Percentiles rank a stretch among this genome's conserved stretches.
phyloP scores from a whole-genome alignment of 2,797 vertebrate genomes.

The Myoxocephalus aenaeus region DNA sequence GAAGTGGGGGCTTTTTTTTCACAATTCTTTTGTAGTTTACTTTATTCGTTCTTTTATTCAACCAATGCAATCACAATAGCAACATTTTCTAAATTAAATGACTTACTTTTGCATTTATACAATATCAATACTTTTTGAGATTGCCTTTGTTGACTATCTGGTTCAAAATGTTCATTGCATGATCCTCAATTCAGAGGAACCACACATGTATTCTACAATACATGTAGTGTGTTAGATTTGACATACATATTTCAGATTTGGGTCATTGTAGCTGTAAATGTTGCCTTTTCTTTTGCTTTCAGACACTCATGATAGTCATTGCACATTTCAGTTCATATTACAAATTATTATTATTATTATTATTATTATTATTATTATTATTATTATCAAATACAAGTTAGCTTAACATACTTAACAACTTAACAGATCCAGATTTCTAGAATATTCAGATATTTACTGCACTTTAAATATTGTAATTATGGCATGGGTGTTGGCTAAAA shows the following conservation, averaged over 20 bases:
- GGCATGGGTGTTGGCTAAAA: slow-evolving; percentile 16
- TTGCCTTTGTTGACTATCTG: neutral
- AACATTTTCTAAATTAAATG: neutral
- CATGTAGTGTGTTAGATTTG: neutral
- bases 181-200: neutral
- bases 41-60: neutral
- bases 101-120: neutral
- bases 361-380: neutral
- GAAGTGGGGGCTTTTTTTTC: neutral
- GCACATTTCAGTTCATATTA: neutral
- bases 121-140: neutral
- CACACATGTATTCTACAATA: neutral
- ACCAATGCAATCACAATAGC: neutral
- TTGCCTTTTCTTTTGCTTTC: neutral
- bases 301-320: neutral
- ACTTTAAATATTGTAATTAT: neutral
- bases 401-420: neutral
- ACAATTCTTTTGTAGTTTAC: neutral
- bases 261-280: slow-evolving; percentile 4
- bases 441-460: neutral
- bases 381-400: neutral
- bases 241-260: neutral
- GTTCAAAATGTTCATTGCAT: neutral
- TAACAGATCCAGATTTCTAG: neutral
- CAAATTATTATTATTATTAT: too few species aligned